Percentiles rank a stretch among this genome's conserved stretches.
Conservation (phyloP, 2,888 invertebrate species). For the Aethes cnicana region DNA sequence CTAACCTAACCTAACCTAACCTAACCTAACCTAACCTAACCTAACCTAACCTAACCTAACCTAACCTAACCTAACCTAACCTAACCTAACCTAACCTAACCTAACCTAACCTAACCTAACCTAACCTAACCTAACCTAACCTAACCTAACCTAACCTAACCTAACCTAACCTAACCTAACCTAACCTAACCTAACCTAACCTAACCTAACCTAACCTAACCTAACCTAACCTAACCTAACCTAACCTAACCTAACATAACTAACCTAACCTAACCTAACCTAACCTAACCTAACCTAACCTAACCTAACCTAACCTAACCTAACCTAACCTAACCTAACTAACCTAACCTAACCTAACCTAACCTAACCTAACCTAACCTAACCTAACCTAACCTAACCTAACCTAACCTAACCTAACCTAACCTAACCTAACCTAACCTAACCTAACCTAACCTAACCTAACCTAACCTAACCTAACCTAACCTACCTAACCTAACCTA, state of each 20-base stretch:
- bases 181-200: slow-evolving; percentile 27
- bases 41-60: slow-evolving; percentile 31
- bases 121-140: slow-evolving; percentile 30
- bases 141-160: slow-evolving; percentile 31
- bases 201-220: slow-evolving; percentile 28
- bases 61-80: slow-evolving; percentile 32
- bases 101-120: slow-evolving; percentile 32
- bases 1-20: slow-evolving; percentile 33
- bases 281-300: slow-evolving; percentile 30
- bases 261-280: slow-evolving; percentile 31
- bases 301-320: slow-evolving; percentile 32
- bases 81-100: slow-evolving; percentile 31
- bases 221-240: slow-evolving; percentile 28
- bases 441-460: slow-evolving; percentile 32
- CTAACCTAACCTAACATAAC: slow-evolving; percentile 21
- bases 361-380: slow-evolving; percentile 33
- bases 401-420: slow-evolving; percentile 32
- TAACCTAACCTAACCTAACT: slow-evolving; percentile 33
- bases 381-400: slow-evolving; percentile 33
- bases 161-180: slow-evolving; percentile 27
- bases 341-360: slow-evolving; percentile 33
- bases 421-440: slow-evolving; percentile 28
- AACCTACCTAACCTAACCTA: slow-evolving; percentile 33
- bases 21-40: slow-evolving; percentile 33
- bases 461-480: slow-evolving; percentile 31